These are phyloP conservation scores for Leptoteleia sp. DNA, from an alignment of 1,140 invertebrate genomes.

Conservation along the genomic window DNA sequence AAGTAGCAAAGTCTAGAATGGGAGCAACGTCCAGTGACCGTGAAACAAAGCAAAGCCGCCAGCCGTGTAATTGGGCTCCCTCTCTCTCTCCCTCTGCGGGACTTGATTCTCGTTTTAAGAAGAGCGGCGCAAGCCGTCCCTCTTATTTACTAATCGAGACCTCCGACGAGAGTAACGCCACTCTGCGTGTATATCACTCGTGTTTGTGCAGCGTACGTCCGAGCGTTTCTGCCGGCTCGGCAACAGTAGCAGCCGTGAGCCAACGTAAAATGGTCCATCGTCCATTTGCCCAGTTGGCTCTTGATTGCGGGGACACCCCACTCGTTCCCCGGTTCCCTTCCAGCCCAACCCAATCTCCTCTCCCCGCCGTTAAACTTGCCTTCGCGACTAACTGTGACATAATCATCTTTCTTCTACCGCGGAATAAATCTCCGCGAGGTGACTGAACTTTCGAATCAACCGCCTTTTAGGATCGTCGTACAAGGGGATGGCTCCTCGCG, in stretches of 20 bases:
- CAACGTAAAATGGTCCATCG: slow-evolving; percentile 51
- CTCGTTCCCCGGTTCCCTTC: slow-evolving; percentile 65
- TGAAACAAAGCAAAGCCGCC: slow-evolving; percentile 81
- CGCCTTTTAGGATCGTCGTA: too few relatives aligned
- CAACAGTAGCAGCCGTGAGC: slow-evolving; percentile 32
- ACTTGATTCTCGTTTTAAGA: slow-evolving; percentile 74
- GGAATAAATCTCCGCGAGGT: background rate
- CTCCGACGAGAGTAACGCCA: slow-evolving; percentile 55
- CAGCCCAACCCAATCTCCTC: slow-evolving; percentile 45
- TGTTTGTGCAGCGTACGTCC: slow-evolving; percentile 32
- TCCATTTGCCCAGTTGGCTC: slow-evolving; percentile 62
- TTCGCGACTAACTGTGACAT: slow-evolving; percentile 50
- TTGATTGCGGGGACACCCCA: slow-evolving; percentile 69
- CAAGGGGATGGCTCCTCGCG: too few relatives aligned
- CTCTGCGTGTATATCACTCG: slow-evolving; percentile 35
- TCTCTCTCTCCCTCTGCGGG: slow-evolving; percentile 72
- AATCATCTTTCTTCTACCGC: slow-evolving; percentile 27
- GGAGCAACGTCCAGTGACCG: slow-evolving; percentile 75
- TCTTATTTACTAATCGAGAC: slow-evolving; percentile 73
- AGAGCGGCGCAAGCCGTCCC: slow-evolving; percentile 60
- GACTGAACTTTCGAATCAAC: slow-evolving; percentile 27
- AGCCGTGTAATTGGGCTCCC: slow-evolving; percentile 82
- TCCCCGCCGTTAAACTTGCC: slow-evolving; percentile 42
- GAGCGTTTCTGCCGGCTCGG: slow-evolving; percentile 32
- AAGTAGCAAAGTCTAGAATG: slow-evolving; percentile 68